phyloP scores from a whole-genome alignment of 2,113 vertebrate genomes.

The Rallus limicola region DNA sequence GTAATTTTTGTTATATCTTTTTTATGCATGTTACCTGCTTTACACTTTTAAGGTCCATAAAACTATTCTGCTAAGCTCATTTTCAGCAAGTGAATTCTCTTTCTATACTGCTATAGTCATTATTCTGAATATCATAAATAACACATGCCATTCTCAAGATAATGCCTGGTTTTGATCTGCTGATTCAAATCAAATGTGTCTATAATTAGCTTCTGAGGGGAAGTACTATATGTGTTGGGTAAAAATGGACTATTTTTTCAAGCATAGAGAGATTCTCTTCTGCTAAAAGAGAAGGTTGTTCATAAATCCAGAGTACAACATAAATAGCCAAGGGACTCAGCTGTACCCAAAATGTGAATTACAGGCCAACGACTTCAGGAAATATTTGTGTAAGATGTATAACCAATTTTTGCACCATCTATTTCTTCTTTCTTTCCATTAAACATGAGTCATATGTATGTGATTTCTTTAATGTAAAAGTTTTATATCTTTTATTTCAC shows the following conservation, averaged over 20 bases:
- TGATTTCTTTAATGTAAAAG: neutral
- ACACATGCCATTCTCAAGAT: neutral
- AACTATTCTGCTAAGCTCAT: neutral
- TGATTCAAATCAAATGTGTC: neutral
- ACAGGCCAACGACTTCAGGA: neutral
- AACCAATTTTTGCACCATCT: neutral
- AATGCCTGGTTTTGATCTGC: neutral
- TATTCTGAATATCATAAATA: neutral
- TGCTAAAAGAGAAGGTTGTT: neutral
- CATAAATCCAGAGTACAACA: neutral
- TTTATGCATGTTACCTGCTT: neutral
- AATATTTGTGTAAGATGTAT: neutral
- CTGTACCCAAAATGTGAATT: neutral
- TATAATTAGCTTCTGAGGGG: neutral
- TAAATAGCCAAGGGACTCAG: neutral
- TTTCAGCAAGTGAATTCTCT: neutral
- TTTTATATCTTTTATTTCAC: neutral
- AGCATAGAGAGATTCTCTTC: neutral
- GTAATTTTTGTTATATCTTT: neutral
- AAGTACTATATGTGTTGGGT: neutral
- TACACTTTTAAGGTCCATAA: neutral
- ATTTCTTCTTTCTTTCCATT: neutral
- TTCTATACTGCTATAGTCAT: neutral
- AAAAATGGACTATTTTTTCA: neutral
- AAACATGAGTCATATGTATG: neutral